Percentiles rank a stretch among this genome's conserved stretches.
These are phyloP conservation scores for Andrena camellia DNA, from an alignment of 2,888 invertebrate genomes.

Conservation along the genomic window DNA sequence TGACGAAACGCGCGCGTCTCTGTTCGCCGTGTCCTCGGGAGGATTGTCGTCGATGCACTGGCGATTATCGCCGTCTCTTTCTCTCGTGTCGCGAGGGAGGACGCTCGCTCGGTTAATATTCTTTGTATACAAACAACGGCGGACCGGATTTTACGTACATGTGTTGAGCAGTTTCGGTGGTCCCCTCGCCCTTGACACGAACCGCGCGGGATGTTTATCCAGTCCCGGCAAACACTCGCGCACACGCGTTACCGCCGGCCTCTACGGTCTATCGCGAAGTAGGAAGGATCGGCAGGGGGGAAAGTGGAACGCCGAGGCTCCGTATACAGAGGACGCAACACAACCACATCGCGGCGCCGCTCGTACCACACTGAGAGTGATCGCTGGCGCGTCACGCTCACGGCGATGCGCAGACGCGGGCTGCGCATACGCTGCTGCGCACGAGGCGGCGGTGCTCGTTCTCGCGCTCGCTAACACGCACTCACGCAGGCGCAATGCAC, in stretches of 20 bases:
- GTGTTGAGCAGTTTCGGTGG: constrained; percentile 12
- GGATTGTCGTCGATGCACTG: constrained; percentile 19
- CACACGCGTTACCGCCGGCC: constrained; percentile 52
- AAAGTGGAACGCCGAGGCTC: constrained; percentile 13
- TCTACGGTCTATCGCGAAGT: constrained; percentile 44
- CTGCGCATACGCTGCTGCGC: constrained; percentile 74
- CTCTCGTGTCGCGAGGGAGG: background rate
- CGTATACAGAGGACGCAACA: background rate
- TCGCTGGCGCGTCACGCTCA: constrained; percentile 78
- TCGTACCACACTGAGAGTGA: constrained; percentile 81
- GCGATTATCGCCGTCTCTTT: background rate
- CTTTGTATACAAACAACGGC: constrained; percentile 63
- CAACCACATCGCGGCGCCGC: constrained; percentile 72
- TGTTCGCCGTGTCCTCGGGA: background rate
- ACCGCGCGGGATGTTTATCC: constrained; percentile 51
- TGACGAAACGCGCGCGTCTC: background rate
- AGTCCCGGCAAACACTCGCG: constrained; percentile 45
- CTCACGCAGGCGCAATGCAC: constrained; percentile 66
- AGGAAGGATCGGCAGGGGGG: constrained; percentile 9
- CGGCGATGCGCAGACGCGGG: constrained; percentile 74
- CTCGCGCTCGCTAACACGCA: constrained; percentile 56
- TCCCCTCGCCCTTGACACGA: constrained; percentile 47
- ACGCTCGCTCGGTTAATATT: constrained; percentile 11
- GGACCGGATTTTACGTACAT: constrained; percentile 5
- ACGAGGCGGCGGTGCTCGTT: constrained; percentile 61